A percentile compares a stretch with the other conserved stretches of the same genome.
phyloP scores from a whole-genome alignment of 2,888 invertebrate genomes.

The Drosophila kambysellisi region DNA sequence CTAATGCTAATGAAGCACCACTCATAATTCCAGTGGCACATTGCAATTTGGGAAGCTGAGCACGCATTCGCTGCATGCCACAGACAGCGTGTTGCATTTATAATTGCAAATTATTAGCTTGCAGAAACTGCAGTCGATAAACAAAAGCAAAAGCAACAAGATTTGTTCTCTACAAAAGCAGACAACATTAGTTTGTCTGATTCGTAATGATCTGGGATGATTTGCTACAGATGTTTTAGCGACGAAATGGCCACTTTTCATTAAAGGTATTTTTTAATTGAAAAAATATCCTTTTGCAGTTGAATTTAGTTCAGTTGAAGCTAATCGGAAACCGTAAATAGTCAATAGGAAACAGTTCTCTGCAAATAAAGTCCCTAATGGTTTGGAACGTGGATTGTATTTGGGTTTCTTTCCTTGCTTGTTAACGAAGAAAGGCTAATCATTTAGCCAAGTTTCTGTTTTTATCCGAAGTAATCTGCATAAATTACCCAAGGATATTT shows the following conservation, averaged over 20 bases:
- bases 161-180: background rate
- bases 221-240: background rate
- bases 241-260: background rate
- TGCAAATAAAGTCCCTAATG: background rate
- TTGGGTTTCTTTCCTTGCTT: background rate
- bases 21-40: slow-evolving; percentile 27
- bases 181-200: background rate
- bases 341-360: background rate
- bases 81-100: background rate
- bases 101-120: background rate
- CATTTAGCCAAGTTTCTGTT: background rate
- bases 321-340: background rate
- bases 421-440: background rate
- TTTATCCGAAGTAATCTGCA: background rate
- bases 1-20: slow-evolving; percentile 35
- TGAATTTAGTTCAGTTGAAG: background rate
- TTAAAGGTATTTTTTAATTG: background rate
- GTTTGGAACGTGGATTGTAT: background rate
- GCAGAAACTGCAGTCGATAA: slow-evolving; percentile 1
- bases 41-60: background rate
- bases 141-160: background rate
- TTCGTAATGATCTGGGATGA: background rate
- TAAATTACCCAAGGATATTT: slow-evolving; percentile 8
- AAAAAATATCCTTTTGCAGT: background rate
- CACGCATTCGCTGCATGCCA: slow-evolving; percentile 16